Percentiles rank a stretch among this genome's conserved stretches.
These are phyloP conservation scores for Syrphus vitripennis DNA, from an alignment of 2,888 invertebrate genomes.

Conservation along the genomic window DNA sequence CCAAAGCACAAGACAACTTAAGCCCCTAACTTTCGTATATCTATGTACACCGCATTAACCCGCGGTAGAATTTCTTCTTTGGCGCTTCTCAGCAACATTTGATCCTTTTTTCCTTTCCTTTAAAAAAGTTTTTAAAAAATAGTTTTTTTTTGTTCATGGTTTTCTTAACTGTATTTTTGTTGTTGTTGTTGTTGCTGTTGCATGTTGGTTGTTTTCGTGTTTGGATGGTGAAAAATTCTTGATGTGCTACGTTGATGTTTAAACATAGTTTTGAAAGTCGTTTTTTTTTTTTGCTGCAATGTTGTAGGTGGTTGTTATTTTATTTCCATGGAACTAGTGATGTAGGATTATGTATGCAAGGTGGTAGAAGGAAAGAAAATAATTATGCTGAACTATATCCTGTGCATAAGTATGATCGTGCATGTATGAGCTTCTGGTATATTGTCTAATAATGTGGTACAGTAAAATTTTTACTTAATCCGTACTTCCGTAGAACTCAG, in stretches of 20 bases:
- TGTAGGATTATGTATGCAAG: slow-evolving; percentile 24
- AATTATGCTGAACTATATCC: background rate
- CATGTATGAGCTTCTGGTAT: no score
- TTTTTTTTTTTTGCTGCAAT: slow-evolving; percentile 4
- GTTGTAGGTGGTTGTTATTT: slow-evolving; percentile 8
- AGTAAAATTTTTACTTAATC: no score
- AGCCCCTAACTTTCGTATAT: slow-evolving; percentile 15
- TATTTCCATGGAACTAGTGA: background rate
- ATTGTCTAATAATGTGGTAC: no score
- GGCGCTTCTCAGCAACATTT: background rate
- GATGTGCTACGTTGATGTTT: slow-evolving; percentile 34
- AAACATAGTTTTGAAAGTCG: slow-evolving; percentile 41
- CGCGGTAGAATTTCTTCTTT: slow-evolving; percentile 29
- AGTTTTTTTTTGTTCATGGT: slow-evolving; percentile 15
- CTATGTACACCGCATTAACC: background rate
- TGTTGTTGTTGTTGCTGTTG: background rate
- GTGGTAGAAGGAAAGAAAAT: slow-evolving; percentile 23
- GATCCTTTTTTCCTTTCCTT: slow-evolving; percentile 41
- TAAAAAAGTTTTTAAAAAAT: slow-evolving; percentile 32
- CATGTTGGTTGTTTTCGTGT: slow-evolving; percentile 12
- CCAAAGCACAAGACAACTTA: slow-evolving; percentile 62
- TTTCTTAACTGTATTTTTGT: slow-evolving; percentile 4
- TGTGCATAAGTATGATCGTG: no score
- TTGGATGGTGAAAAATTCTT: slow-evolving; percentile 33
- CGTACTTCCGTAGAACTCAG: no score